Evolutionary conservation across 1,140 invertebrate species (phyloP).

Genomic region (Onthophagus taurus): DNA sequence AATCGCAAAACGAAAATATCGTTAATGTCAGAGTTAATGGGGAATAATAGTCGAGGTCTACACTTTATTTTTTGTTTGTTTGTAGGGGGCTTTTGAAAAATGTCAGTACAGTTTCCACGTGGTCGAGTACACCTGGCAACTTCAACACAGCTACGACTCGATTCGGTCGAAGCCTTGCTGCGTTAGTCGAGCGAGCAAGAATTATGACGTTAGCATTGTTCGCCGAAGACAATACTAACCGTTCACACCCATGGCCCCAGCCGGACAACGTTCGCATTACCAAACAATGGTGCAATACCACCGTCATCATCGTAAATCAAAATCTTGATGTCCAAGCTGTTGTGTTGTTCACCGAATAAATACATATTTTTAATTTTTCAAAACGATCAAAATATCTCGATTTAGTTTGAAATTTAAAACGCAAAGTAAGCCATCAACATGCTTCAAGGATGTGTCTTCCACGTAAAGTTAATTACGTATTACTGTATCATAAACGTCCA

Average conservation of each 20-base stretch:
- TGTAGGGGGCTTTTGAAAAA: no score
- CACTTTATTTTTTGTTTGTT: no score
- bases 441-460: no score
- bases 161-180: not conserved
- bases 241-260: conserved; percentile 21
- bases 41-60: no score
- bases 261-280: conserved; percentile 15
- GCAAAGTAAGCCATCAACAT: no score
- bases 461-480: no score
- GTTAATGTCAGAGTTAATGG: no score
- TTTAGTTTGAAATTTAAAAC: no score
- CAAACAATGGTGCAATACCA: conserved; percentile 22
- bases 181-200: conserved; percentile 14
- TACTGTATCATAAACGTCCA: no score
- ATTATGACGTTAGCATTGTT: conserved; percentile 25
- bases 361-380: conserved; percentile 8
- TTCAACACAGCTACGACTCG: not conserved
- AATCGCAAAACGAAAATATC: no score
- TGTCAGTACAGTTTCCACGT: no score
- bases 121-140: conserved; percentile 8
- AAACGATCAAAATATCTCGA: no score
- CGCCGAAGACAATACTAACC: conserved; percentile 20
- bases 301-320: conserved; percentile 21
- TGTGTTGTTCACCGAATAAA: conserved; percentile 1
- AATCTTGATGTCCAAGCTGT: conserved; percentile 10